These are phyloP conservation scores for Heliconius nattereri DNA, from an alignment of 1,140 invertebrate genomes.

Conservation along the genomic window DNA sequence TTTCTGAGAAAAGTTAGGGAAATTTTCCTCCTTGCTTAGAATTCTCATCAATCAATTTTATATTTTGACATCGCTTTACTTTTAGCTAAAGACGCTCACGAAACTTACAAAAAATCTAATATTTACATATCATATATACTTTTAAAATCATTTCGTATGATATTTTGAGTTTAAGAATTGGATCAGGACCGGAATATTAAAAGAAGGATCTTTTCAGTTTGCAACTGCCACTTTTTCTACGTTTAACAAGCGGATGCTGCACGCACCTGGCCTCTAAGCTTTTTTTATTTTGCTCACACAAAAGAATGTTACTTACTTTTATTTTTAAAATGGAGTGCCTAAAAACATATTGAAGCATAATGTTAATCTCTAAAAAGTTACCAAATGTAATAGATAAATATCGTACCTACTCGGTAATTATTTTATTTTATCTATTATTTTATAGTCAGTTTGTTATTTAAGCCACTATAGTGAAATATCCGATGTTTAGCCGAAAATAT, in stretches of 20 bases:
- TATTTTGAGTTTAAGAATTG: constrained; percentile 1
- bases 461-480: too few relatives aligned
- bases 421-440: too few relatives aligned
- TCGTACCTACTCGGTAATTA: too few relatives aligned
- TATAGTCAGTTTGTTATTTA: too few relatives aligned
- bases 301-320: constrained; percentile 5
- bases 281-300: constrained; percentile 4
- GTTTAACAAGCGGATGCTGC: constrained; percentile 56
- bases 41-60: constrained; percentile 57
- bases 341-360: neutral
- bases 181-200: constrained; percentile 14
- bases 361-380: neutral
- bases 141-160: neutral
- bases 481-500: too few relatives aligned
- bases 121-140: constrained; percentile 1
- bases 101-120: constrained; percentile 22
- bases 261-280: constrained; percentile 64
- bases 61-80: constrained; percentile 36
- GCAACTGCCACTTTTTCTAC: constrained; percentile 52
- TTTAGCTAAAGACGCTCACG: neutral
- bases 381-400: too few relatives aligned
- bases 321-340: neutral
- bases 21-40: constrained; percentile 45
- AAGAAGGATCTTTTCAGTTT: constrained; percentile 20
- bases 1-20: constrained; percentile 51